These are phyloP conservation scores for Syndactyla subalaris DNA, from an alignment of 2,797 vertebrate species.

Conservation along the genomic window DNA sequence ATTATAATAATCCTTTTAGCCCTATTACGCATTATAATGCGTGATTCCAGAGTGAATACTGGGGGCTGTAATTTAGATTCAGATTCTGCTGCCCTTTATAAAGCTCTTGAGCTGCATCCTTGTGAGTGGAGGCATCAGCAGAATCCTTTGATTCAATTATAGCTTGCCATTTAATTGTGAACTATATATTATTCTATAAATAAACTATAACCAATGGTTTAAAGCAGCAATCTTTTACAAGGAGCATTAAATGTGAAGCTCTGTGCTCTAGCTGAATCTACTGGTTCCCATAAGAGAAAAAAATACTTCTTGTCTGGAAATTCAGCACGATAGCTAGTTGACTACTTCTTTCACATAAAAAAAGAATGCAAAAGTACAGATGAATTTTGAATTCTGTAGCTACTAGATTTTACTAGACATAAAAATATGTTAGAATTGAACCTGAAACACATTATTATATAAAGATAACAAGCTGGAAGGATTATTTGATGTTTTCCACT, in stretches of 20 bases:
- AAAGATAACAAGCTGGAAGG: background rate
- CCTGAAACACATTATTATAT: background rate
- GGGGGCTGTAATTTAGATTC: slow-evolving; percentile 21
- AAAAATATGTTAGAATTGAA: background rate
- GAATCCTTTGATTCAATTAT: slow-evolving; percentile 63
- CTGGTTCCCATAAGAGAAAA: background rate
- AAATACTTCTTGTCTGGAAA: background rate
- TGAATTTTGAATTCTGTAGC: background rate
- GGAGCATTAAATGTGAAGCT: background rate
- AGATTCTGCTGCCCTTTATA: slow-evolving; percentile 31
- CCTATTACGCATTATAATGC: background rate
- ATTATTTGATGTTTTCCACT: background rate
- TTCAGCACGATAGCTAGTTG: background rate
- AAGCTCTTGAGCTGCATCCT: slow-evolving; percentile 28
- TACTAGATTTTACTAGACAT: background rate
- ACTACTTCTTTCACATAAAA: background rate
- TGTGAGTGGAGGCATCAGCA: background rate
- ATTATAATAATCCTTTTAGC: slow-evolving; percentile 58
- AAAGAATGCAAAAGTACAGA: background rate
- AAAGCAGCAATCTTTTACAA: slow-evolving; percentile 11
- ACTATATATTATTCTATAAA: slow-evolving; percentile 47
- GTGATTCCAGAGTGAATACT: background rate
- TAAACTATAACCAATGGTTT: slow-evolving; percentile 47
- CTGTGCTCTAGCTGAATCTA: background rate
- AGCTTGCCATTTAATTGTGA: slow-evolving; percentile 52